These are phyloP conservation scores for Uria lomvia DNA, from an alignment of 2,113 vertebrate species.

Conservation along the genomic window DNA sequence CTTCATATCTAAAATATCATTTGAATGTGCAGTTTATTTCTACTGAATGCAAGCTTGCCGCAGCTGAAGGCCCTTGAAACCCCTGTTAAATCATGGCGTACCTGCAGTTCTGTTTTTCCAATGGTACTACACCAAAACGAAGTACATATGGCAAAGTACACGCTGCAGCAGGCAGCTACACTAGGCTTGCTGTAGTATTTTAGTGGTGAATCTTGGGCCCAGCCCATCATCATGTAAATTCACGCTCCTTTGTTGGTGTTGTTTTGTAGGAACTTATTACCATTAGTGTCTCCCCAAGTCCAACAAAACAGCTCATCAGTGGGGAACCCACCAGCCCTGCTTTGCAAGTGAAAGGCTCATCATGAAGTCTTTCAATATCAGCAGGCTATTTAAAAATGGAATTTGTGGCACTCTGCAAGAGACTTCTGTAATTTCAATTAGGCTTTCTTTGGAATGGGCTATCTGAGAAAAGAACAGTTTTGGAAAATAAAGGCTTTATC, in stretches of 20 bases:
- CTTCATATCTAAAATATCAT: neutral
- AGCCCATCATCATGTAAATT: slow-evolving; percentile 6
- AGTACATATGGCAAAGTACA: neutral
- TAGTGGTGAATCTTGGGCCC: neutral
- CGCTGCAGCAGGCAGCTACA: neutral
- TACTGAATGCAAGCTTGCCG: neutral
- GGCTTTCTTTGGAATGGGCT: slow-evolving; percentile 36
- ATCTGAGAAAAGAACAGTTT: slow-evolving; percentile 46
- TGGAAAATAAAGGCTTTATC: slow-evolving; percentile 61
- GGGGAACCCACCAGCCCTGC: neutral
- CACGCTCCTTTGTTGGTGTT: slow-evolving; percentile 1
- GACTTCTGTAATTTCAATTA: slow-evolving; percentile 47
- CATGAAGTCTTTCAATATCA: slow-evolving; percentile 32
- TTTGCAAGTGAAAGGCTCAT: slow-evolving; percentile 51
- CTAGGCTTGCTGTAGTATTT: neutral
- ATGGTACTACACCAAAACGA: neutral
- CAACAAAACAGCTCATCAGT: slow-evolving; percentile 36
- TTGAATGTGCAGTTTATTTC: neutral
- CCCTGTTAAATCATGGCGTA: neutral
- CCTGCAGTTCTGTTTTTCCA: neutral
- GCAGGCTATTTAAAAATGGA: slow-evolving; percentile 34
- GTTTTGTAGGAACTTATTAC: slow-evolving; percentile 15
- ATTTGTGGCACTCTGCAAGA: slow-evolving; percentile 41
- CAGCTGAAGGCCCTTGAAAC: neutral
- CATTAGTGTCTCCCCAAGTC: neutral